Percentiles rank a stretch among this genome's conserved stretches.
Conservation (phyloP, 2,797 vertebrate genomes). For the Leuciscus waleckii region DNA sequence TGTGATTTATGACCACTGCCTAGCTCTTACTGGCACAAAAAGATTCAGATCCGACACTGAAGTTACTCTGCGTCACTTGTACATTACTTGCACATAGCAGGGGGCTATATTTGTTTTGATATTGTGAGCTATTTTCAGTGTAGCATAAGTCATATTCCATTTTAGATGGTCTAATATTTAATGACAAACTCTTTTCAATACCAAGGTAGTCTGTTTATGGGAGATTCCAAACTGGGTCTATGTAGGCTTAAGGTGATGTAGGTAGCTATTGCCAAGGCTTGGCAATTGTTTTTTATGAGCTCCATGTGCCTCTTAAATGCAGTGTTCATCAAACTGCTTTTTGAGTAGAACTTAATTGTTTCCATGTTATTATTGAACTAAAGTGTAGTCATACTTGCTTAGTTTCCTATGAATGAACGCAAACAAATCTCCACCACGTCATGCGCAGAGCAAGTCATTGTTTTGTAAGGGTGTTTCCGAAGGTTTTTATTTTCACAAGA, state of each 20-base stretch:
- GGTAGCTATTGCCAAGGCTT: conserved; percentile 60
- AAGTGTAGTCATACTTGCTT: conserved; percentile 53
- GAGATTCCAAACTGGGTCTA: conserved; percentile 52
- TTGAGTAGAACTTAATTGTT: conserved; percentile 58
- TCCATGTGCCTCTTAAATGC: conserved; percentile 56
- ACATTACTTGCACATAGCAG: neutral
- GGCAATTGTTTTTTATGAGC: conserved; percentile 60
- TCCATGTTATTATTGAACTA: conserved; percentile 53
- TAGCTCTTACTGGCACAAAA: conserved; percentile 60
- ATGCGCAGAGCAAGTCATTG: conserved; percentile 31
- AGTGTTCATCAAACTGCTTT: conserved; percentile 60
- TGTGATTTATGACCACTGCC: conserved; percentile 65
- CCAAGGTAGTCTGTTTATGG: conserved; percentile 56
- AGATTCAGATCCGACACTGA: conserved; percentile 53
- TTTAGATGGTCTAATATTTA: conserved; percentile 62
- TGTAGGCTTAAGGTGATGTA: conserved; percentile 64
- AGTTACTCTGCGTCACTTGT: conserved; percentile 43
- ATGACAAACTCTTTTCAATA: conserved; percentile 57
- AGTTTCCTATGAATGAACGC: conserved; percentile 34
- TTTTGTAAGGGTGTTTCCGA: conserved; percentile 36
- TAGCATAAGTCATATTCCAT: conserved; percentile 45
- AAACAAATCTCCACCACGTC: conserved; percentile 42
- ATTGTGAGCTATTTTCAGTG: conserved; percentile 50
- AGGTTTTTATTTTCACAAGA: conserved; percentile 19
- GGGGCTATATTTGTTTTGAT: conserved; percentile 56